Base-by-base conservation (phyloP, 1,140 invertebrate species). In the Ceratina australensis region DNA sequence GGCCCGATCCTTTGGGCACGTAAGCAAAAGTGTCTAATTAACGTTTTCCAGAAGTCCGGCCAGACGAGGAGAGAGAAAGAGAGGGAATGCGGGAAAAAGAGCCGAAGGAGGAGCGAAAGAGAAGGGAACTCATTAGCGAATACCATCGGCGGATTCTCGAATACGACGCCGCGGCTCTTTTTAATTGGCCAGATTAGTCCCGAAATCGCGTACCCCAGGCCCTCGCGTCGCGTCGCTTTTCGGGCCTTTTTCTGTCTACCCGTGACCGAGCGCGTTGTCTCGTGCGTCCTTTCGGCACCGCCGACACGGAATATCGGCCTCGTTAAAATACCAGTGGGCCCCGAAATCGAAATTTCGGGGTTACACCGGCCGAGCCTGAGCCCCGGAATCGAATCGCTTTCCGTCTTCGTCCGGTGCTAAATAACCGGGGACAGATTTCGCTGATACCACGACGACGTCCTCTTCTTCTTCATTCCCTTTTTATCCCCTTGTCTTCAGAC, bases 321-420 rank as follows among this genome's bases (percentile, higher is more conserved):
- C 91, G 90, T 92, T 92, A 92, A 92, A 92, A 92, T 92, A 91
- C 90, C 91, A 88, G 67, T 52, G 28, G 28, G 12, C 76, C 63
- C 80, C 87, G 89, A 90, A 91, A 91, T 91, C 91, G 91, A 92
- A 92, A 91, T 92, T 91, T 92, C 88, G 86, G 89, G 87, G 86
- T 91, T 91, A 90, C 89, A 87, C 42, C 59, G 63, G 16, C 54
- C 33, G 33, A 50, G 20, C 24, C 18, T 3, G 15, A 50, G 1
- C 26, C 10, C 8, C 2, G 16, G 33, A 42, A 74, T 69, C 24
- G 50, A 54, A 54, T 42, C 33, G 65, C 75, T 20, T 73, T 74
- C 50, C 76, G 76, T 65, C 76, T 69, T 79, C 63, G 71, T 71
- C 59, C 74, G 71, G 63, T 26, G 81, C 52, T 67, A 65, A 82